Conservation (phyloP, 2,797 vertebrate genomes). For the Buphagus erythrorhynchus region DNA sequence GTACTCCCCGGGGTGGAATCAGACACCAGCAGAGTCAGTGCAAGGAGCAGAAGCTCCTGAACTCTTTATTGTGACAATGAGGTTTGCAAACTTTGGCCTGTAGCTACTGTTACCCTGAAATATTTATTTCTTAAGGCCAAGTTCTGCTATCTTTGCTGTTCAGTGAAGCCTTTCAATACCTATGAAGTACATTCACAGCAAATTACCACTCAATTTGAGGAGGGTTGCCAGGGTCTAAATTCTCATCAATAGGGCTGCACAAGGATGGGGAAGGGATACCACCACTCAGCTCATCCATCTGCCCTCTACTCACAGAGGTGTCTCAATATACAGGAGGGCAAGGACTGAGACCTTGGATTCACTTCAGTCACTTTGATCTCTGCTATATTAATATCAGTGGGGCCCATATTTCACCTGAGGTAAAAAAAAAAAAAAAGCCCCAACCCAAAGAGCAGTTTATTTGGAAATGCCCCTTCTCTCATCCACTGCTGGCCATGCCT, state of each 20-base stretch:
- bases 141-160: slow-evolving; percentile 26
- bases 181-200: slow-evolving; percentile 1
- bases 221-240: neutral
- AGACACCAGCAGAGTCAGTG: slow-evolving; percentile 27
- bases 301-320: neutral
- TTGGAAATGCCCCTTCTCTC: neutral
- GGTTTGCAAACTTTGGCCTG: slow-evolving; percentile 55
- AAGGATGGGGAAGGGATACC: neutral
- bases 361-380: slow-evolving; percentile 17
- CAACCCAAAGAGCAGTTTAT: neutral
- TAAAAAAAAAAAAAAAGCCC: neutral
- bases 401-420: neutral
- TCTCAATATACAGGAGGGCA: neutral
- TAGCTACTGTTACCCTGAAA: slow-evolving; percentile 57
- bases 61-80: slow-evolving; percentile 52
- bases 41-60: slow-evolving; percentile 62
- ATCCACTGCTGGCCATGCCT: neutral
- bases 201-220: neutral
- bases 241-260: neutral
- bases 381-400: neutral
- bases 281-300: neutral
- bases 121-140: slow-evolving; percentile 60
- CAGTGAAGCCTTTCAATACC: neutral
- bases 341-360: slow-evolving; percentile 14
- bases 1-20: slow-evolving; percentile 56